Evolutionary conservation across 1,140 invertebrate genomes (phyloP).

Genomic region (Oreohelix idahoensis): DNA sequence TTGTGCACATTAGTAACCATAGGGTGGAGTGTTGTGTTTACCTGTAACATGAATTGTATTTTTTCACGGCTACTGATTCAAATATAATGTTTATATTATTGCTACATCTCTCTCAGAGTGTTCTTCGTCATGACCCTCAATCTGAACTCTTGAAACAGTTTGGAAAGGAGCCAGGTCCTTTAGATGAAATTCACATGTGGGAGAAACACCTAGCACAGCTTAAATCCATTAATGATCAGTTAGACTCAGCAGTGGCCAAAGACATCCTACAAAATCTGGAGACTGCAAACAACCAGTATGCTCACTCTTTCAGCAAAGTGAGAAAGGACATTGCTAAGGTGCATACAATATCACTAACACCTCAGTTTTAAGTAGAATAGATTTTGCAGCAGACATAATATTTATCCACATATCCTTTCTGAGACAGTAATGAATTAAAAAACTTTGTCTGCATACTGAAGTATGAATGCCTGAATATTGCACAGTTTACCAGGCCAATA

Average conservation of each 20-base stretch:
- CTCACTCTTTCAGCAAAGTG: constrained; percentile 68
- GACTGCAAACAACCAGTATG: constrained; percentile 70
- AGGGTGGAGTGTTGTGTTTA: too few species aligned
- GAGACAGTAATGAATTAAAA: too few species aligned
- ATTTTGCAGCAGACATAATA: too few species aligned
- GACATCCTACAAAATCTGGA: constrained; percentile 72
- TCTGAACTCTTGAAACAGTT: constrained; percentile 62
- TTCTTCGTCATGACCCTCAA: constrained; percentile 67
- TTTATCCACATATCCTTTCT: too few species aligned
- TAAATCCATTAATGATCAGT: constrained; percentile 68
- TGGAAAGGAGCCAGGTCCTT: constrained; percentile 67
- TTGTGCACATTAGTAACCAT: too few species aligned
- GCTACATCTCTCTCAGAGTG: constrained; percentile 48
- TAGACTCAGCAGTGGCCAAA: constrained; percentile 68
- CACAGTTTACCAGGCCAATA: too few species aligned
- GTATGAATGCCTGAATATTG: too few species aligned
- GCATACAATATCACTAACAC: not conserved
- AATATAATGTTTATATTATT: not conserved
- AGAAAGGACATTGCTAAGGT: constrained; percentile 70
- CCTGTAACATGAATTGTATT: too few species aligned
- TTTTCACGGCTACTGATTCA: not conserved
- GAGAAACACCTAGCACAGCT: constrained; percentile 65
- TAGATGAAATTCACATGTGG: constrained; percentile 72
- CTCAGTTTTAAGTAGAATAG: too few species aligned
- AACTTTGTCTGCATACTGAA: too few species aligned